Evolutionary conservation across 2,888 invertebrate species (phyloP).

Genomic region (Catotricha subobsoleta): DNA sequence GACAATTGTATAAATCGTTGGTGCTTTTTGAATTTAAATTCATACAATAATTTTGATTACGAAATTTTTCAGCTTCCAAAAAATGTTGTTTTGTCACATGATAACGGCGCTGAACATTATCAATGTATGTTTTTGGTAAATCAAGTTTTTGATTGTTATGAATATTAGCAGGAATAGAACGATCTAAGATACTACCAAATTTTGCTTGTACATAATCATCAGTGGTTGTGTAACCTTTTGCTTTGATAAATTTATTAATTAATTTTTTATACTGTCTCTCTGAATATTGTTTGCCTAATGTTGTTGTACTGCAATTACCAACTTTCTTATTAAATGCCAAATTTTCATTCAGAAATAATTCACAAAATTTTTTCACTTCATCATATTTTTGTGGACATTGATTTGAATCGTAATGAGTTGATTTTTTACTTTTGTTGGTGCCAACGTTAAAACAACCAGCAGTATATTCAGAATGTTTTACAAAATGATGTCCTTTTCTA

Average conservation of each 20-base stretch:
- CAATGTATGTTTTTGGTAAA: constrained; percentile 5
- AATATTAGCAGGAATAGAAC: background rate
- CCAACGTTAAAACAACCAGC: too few relatives aligned
- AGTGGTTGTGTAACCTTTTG: constrained; percentile 19
- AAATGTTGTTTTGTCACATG: constrained; percentile 7
- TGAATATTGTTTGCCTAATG: constrained; percentile 14
- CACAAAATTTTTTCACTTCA: constrained; percentile 6
- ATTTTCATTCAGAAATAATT: constrained; percentile 5
- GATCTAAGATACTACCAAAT: constrained; percentile 4
- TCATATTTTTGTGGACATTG: background rate
- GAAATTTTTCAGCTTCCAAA: constrained; percentile 6
- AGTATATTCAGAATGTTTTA: background rate
- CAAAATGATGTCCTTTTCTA: too few relatives aligned
- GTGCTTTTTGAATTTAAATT: background rate
- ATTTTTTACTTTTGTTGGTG: too few relatives aligned
- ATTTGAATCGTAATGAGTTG: too few relatives aligned
- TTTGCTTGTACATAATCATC: constrained; percentile 22
- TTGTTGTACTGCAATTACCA: constrained; percentile 2
- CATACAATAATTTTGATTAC: too few relatives aligned
- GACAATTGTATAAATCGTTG: too few relatives aligned
- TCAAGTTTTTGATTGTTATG: background rate
- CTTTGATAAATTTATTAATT: constrained; percentile 18
- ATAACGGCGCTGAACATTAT: constrained; percentile 5
- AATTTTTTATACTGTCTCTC: constrained; percentile 23
- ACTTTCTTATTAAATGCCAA: constrained; percentile 1